Base-by-base conservation (phyloP, 2,797 vertebrate genomes). In the Coregonus ussuriensis region DNA sequence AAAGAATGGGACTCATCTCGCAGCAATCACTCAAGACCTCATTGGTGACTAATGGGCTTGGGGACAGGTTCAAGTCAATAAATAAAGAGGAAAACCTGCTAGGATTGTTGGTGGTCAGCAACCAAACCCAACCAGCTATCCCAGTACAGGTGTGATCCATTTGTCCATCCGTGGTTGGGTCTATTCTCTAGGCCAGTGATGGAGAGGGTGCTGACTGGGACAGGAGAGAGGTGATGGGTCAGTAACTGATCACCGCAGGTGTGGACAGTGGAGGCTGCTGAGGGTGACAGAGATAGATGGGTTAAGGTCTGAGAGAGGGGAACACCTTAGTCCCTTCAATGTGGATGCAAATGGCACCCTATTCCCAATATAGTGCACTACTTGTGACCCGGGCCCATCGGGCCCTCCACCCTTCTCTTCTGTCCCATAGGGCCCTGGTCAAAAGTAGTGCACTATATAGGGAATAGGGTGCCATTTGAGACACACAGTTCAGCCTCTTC, bases 161-260 rank as follows among this genome's bases (percentile, higher is more conserved):
- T 76, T 69, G 76, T 66, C 70, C 76, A 62, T 54, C 33, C 54
- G 51, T 5, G 71, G 37, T 68, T 65, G 80, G 9, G 75, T 69
- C 79, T 79, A 41, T 74, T 83, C 81, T 79, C 79, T 78, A 81
- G 82, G 74, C 59, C 59, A 29, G 82, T 93, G 92, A 93, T 90
- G 86, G 89, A 94, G 88, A 88, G 88, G 89, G 90, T 92, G 93
- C 82, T 88, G 93, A 94, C 87, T 89, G 82, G 53, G 88, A 82
- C 75, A 72, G 85, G 88, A 84, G 74, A 86, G 77, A 89, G 87
- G 81, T 72, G 80, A 91, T 31, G 90, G 91, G 88, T 92, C 91
- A 93, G 79, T 91, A 88, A 87, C 85, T 81, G 62, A 68, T 80
- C 71, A 86, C 63, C 84, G 85, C 88, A 91, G 90, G 92, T 93